Percentiles rank a stretch among this genome's conserved stretches.
Evolutionary conservation across 2,113 vertebrate species (phyloP).

Genomic region (Baryphthengus martii): DNA sequence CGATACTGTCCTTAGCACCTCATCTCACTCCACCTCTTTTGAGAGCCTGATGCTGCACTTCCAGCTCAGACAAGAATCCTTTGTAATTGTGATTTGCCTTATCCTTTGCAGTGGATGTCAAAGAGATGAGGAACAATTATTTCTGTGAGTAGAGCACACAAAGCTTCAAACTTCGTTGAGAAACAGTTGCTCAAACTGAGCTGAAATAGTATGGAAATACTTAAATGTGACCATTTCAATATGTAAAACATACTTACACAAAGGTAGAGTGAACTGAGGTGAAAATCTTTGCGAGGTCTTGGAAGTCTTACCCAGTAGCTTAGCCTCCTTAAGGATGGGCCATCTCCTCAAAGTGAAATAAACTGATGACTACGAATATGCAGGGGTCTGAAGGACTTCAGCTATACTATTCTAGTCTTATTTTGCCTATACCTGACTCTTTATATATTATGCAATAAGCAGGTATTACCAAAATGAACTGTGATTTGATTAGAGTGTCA

Average conservation of each 20-base stretch:
- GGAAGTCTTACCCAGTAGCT: accelerated
- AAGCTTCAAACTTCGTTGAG: background rate
- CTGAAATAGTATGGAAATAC: background rate
- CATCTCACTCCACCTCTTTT: background rate
- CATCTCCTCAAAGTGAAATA: background rate
- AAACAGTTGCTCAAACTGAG: background rate
- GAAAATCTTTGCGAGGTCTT: background rate
- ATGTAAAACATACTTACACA: background rate
- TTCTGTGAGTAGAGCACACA: background rate
- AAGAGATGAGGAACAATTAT: background rate
- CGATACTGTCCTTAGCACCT: background rate
- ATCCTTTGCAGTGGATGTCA: background rate
- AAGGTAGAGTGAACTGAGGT: background rate
- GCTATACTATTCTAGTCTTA: background rate
- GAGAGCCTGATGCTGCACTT: background rate
- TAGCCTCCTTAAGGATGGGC: background rate
- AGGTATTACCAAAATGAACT: background rate
- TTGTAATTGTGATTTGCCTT: background rate
- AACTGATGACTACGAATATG: background rate
- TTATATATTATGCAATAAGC: background rate
- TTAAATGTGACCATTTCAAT: background rate
- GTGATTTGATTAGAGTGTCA: background rate
- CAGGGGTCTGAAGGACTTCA: background rate
- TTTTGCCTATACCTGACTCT: background rate
- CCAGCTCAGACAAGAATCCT: background rate